phyloP scores from a whole-genome alignment of 2,797 vertebrate genomes.

The Sebastes hopkinsi region DNA sequence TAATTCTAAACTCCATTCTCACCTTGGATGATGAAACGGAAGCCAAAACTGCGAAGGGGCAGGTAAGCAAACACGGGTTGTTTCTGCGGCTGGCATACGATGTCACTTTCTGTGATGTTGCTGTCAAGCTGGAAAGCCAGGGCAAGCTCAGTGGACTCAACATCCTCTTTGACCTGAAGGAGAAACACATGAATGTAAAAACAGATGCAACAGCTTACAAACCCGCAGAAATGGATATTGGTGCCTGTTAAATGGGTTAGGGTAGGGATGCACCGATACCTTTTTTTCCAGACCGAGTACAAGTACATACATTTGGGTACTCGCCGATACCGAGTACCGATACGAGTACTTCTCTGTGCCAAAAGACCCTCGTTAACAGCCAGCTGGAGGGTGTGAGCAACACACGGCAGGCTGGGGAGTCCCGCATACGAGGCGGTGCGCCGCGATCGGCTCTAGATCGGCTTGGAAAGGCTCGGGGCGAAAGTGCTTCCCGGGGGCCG shows the following conservation, averaged over 20 bases:
- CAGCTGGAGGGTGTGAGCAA: too few species aligned
- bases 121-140: constrained; percentile 82
- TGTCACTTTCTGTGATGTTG: constrained; percentile 28
- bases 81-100: constrained; percentile 75
- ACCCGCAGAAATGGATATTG: neutral
- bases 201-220: neutral
- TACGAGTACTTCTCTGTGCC: too few species aligned
- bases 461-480: too few species aligned
- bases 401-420: too few species aligned
- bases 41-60: constrained; percentile 85
- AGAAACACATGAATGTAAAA: constrained; percentile 15
- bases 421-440: too few species aligned
- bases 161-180: constrained; percentile 81
- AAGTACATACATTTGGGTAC: too few species aligned
- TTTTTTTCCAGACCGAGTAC: too few species aligned
- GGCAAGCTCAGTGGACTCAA: constrained; percentile 83
- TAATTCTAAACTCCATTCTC: neutral
- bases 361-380: too few species aligned
- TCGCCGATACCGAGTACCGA: too few species aligned
- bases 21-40: constrained; percentile 88
- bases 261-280: too few species aligned
- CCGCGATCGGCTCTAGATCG: too few species aligned
- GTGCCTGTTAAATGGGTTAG: neutral
- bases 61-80: constrained; percentile 86
- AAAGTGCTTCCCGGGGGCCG: too few species aligned